Evolutionary conservation across 2,888 invertebrate genomes (phyloP).

Genomic region (Chironomus riparius): DNA sequence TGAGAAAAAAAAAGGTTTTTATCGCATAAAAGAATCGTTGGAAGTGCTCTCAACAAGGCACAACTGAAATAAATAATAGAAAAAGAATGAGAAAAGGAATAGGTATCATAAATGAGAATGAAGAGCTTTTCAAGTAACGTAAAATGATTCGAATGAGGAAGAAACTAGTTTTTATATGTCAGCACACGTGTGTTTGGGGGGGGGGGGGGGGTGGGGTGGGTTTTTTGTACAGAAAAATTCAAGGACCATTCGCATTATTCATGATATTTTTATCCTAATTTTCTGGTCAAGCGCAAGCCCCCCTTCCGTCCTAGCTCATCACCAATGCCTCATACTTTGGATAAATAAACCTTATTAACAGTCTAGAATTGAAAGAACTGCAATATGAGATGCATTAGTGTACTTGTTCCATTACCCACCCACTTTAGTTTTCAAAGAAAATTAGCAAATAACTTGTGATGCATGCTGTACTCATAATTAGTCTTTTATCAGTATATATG

Average conservation of each 20-base stretch:
- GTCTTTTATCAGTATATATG: conserved; percentile 3
- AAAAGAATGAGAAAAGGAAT: neutral
- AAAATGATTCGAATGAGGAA: conserved; percentile 6
- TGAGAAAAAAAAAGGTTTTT: neutral
- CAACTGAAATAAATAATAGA: neutral
- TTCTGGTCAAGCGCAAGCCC: too few relatives aligned
- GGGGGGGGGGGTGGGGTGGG: too few relatives aligned
- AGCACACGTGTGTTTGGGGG: too few relatives aligned
- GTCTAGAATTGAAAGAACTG: neutral
- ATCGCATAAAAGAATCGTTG: conserved; percentile 23
- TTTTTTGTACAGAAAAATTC: too few relatives aligned
- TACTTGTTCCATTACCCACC: too few relatives aligned
- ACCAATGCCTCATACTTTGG: neutral
- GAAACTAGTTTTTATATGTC: neutral
- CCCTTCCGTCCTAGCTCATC: too few relatives aligned
- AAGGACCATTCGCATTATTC: too few relatives aligned
- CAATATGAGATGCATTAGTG: too few relatives aligned
- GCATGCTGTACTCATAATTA: neutral
- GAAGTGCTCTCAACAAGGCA: neutral
- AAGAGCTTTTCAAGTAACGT: conserved; percentile 1
- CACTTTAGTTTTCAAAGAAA: neutral
- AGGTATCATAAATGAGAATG: conserved; percentile 18
- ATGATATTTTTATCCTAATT: too few relatives aligned
- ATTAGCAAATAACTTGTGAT: conserved; percentile 4
- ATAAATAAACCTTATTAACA: conserved; percentile 1